Evolutionary conservation across 2,113 vertebrate species (phyloP).

Genomic region (Brachyistius frenatus): DNA sequence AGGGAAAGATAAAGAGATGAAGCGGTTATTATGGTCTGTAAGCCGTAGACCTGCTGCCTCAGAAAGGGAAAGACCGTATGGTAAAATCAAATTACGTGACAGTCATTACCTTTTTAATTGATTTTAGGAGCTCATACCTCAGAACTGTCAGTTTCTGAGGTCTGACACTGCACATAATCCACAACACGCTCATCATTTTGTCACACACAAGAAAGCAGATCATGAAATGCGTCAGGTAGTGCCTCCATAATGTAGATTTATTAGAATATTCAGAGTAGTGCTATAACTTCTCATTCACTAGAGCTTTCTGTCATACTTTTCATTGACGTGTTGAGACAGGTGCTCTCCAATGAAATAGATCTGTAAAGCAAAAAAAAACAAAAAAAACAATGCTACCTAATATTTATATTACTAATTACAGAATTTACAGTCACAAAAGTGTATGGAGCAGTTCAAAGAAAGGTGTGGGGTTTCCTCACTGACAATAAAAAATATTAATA

Average conservation of each 20-base stretch:
- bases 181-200: conserved; percentile 10
- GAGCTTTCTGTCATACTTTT: conserved; percentile 62
- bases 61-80: neutral
- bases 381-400: conserved; percentile 71
- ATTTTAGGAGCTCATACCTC: conserved; percentile 8
- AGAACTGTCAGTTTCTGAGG: neutral
- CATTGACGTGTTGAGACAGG: conserved; percentile 59
- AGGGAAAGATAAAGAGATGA: conserved; percentile 13
- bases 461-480: conserved; percentile 51
- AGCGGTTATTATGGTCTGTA: neutral
- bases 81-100: conserved; percentile 17
- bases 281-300: conserved; percentile 79
- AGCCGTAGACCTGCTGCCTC: neutral
- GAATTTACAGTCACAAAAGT: conserved; percentile 81
- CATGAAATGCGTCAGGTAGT: conserved; percentile 43
- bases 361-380: conserved; percentile 69
- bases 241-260: conserved; percentile 83
- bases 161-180: neutral
- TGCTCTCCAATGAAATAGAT: conserved; percentile 70
- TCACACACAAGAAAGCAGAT: conserved; percentile 56
- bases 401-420: conserved; percentile 88
- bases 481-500: conserved; percentile 79
- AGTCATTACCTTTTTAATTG: conserved; percentile 5
- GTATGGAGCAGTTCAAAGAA: conserved; percentile 69
- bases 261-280: conserved; percentile 84